Evolutionary conservation across 1,140 invertebrate species (phyloP), one percentile per base, ranked within the genome.

Genomic region (Apis dorsata): DNA sequence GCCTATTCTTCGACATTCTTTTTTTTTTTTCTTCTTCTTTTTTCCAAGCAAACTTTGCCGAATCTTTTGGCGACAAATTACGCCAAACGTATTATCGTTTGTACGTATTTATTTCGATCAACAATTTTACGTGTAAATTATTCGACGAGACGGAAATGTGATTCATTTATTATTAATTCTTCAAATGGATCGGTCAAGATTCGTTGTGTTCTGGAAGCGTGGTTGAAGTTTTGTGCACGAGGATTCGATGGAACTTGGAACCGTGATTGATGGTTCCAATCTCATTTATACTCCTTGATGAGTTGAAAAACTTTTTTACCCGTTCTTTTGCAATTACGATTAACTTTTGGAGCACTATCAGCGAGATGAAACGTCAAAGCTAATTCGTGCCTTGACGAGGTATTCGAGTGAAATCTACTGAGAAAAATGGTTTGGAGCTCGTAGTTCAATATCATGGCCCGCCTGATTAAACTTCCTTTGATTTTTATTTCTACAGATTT

Each of bases 1-100:
- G 34, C 62, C 59, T 75, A 68, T 81, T 76, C 72, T 75, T 8
- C 34, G 63, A n/a, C 65, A 85, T 81, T 81, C 34, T 44, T 44
- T 44, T 44, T 44, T 44, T 44, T 44, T 44, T 44, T 44, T 44
- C 7, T 44, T 44, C 34, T 5, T 44, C 0, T 44, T 44, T 44
- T 44, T 7, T 7, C 34, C 2, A 44, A 44, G 34, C 34, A 44
- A 44, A 44, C 34, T 44, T 44, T 0, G 2, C 0, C 34, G 34
- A 44, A 7, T 3, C 34, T 34, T n/a, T n/a, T n/a, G n/a, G n/a
- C 34, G 34, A 34, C n/a, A n/a, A n/a, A n/a, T 3, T 34, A 2
- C 4, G 34, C 2, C 34, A 4, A 34, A 7, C 34, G 34, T 34
- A 34, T 44, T 44, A 8, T 44, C 34, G 34, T 44, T 44, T 44